A percentile compares a stretch with the other conserved stretches of the same genome.
Conservation (phyloP, 2,113 vertebrate species). For the human region DNA sequence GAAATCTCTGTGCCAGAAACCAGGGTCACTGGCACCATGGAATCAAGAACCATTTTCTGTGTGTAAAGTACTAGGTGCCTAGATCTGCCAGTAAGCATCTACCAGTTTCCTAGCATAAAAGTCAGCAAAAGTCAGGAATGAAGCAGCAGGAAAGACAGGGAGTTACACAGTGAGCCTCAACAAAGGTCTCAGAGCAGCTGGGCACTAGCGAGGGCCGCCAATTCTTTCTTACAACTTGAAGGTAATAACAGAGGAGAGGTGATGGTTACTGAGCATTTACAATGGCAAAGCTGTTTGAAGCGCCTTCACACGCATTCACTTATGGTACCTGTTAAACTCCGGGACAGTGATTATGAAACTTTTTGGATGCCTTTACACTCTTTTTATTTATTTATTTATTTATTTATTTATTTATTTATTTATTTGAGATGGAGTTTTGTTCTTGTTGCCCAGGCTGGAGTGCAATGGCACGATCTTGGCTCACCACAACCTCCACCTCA, state of each 20-base stretch:
- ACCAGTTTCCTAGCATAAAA: background rate
- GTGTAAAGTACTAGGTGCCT: background rate
- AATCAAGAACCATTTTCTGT: background rate
- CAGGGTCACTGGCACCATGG: background rate
- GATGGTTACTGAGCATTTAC: no score
- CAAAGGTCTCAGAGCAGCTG: background rate
- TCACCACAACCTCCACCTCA: no score
- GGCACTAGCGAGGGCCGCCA: fast-evolving
- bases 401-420: no score
- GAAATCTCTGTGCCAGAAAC: background rate
- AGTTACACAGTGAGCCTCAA: background rate
- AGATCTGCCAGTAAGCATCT: background rate
- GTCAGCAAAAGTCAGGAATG: background rate
- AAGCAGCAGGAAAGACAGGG: background rate
- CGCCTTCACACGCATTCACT: no score
- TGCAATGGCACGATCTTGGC: no score
- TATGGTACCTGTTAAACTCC: background rate
- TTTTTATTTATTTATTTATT: background rate
- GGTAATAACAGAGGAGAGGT: background rate
- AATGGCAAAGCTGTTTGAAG: background rate
- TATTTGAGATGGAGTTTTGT: no score
- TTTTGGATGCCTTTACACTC: background rate
- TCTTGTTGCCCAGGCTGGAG: no score
- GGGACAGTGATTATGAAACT: background rate
- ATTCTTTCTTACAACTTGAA: background rate